Conservation (phyloP, 2,113 vertebrate genomes). For the Antechinus stuartii region DNA sequence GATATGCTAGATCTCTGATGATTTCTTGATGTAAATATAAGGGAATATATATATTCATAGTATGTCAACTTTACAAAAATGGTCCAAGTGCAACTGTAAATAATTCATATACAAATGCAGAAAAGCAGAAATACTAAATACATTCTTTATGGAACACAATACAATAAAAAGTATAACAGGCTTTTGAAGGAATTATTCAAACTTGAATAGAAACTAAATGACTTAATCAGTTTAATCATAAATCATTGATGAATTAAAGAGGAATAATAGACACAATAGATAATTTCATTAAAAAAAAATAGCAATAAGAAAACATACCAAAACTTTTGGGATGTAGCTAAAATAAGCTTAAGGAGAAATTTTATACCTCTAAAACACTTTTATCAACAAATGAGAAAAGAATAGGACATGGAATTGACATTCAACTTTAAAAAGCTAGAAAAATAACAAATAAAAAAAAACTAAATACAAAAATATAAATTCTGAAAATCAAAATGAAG, state of each 20-base stretch:
- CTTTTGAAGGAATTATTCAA: not conserved
- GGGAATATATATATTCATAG: not conserved
- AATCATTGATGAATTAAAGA: not conserved
- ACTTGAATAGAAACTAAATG: not conserved
- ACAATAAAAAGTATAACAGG: not conserved
- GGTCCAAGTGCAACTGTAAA: not conserved
- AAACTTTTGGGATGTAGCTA: not conserved
- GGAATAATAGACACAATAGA: not conserved
- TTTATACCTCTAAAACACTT: not conserved
- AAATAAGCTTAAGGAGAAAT: not conserved
- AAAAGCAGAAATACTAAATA: not conserved
- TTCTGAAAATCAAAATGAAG: not conserved
- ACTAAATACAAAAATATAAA: not conserved
- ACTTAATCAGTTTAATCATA: not conserved
- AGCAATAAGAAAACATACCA: not conserved
- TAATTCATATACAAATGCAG: not conserved
- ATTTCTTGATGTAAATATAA: not conserved
- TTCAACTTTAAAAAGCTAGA: not conserved
- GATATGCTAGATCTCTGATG: not conserved
- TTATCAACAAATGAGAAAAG: not conserved
- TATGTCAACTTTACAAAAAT: not conserved
- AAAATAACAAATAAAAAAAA: not conserved
- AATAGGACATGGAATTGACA: not conserved
- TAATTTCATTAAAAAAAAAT: not conserved
- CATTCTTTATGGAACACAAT: not conserved